Percentiles rank a stretch among this genome's conserved stretches.
Evolutionary conservation across 2,797 vertebrate genomes (phyloP).

Genomic region (Poeciliopsis gracilis): DNA sequence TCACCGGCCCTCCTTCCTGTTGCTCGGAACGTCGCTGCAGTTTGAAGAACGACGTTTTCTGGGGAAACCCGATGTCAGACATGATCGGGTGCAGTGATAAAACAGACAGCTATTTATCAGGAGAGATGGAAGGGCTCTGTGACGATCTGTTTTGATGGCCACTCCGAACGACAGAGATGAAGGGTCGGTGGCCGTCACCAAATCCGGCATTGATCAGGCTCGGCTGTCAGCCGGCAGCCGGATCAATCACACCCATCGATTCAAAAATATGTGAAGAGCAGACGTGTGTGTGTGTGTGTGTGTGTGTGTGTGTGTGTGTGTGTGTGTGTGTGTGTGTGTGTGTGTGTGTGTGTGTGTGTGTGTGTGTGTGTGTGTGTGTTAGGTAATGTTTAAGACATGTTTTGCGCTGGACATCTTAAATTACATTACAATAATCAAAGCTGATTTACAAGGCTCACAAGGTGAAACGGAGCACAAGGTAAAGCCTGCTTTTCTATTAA

Average conservation of each 20-base stretch:
- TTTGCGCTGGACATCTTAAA: constrained; percentile 31
- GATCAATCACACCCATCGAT: constrained; percentile 77
- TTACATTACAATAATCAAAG: constrained; percentile 42
- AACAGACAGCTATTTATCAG: constrained; percentile 42
- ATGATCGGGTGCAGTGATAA: constrained; percentile 30
- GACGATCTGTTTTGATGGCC: constrained; percentile 40
- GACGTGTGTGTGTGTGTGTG: constrained; percentile 22
- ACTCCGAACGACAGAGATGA: constrained; percentile 65
- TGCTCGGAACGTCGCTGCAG: not conserved
- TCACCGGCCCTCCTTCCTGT: not conserved
- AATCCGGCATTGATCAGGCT: constrained; percentile 74
- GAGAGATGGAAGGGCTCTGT: constrained; percentile 38
- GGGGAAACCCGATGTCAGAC: constrained; percentile 14
- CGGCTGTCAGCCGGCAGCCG: constrained; percentile 61
- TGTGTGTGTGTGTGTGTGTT: constrained; percentile 29
- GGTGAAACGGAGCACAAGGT: not conserved
- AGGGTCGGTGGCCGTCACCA: constrained; percentile 59
- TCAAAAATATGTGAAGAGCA: constrained; percentile 46
- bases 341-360: constrained; percentile 27
- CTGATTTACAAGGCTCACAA: constrained; percentile 37
- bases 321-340: constrained; percentile 28
- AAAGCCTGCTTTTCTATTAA: not conserved
- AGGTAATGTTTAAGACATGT: constrained; percentile 42
- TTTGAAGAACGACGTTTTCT: constrained; percentile 5
- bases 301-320: constrained; percentile 28